A percentile compares a stretch with the other conserved stretches of the same genome.
Evolutionary conservation across 2,113 vertebrate genomes (phyloP).

Genomic region (Eublepharis macularius): DNA sequence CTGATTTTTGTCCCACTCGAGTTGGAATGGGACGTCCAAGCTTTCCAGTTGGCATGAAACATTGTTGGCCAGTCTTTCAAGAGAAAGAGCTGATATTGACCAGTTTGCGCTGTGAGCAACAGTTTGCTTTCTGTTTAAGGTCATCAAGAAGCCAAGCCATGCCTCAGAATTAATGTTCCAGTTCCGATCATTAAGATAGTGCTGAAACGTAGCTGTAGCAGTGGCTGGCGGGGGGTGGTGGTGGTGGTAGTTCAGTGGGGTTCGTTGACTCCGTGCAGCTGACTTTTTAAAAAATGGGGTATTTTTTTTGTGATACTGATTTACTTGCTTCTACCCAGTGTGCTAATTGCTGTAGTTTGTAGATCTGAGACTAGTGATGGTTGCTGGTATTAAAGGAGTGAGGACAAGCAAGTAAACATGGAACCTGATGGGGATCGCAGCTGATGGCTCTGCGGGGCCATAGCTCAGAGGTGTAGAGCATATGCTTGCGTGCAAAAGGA

Average conservation of each 20-base stretch:
- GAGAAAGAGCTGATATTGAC: accelerated
- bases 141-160: background rate
- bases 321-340: background rate
- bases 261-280: background rate
- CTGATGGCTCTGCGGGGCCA: background rate
- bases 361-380: background rate
- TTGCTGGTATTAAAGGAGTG: background rate
- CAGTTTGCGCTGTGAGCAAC: accelerated
- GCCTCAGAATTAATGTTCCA: background rate
- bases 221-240: background rate
- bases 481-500: background rate
- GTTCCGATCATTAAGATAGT: background rate
- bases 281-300: background rate
- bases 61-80: background rate
- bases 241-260: background rate
- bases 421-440: background rate
- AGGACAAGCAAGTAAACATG: background rate
- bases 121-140: accelerated
- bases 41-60: background rate
- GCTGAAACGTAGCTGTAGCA: accelerated
- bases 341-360: background rate
- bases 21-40: accelerated
- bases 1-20: background rate
- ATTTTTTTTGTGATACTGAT: accelerated
- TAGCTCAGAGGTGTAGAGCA: background rate